phyloP scores from a whole-genome alignment of 2,113 vertebrate species.

The Gyps fulvus region DNA sequence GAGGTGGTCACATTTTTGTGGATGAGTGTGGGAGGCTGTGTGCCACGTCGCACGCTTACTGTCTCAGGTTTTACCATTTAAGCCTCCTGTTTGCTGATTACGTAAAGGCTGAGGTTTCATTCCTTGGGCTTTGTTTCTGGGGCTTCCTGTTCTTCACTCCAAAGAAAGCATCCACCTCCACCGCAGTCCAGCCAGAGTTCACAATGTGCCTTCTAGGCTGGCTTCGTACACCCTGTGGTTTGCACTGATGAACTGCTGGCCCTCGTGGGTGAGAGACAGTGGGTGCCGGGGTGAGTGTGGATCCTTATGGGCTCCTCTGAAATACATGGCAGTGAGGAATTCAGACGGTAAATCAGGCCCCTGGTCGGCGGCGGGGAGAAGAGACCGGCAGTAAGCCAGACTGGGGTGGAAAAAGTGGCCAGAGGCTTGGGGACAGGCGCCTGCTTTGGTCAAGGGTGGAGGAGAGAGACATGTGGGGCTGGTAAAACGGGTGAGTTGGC shows the following conservation, averaged over 20 bases:
- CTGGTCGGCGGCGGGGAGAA: background rate
- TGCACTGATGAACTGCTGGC: background rate
- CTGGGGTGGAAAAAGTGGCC: background rate
- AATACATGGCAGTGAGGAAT: background rate
- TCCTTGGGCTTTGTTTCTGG: background rate
- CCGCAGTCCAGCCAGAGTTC: background rate
- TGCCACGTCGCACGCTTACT: background rate
- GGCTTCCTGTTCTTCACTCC: background rate
- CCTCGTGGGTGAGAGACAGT: background rate
- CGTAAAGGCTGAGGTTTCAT: background rate
- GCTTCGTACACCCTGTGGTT: background rate
- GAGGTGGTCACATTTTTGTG: constrained; percentile 22
- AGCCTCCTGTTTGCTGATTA: background rate
- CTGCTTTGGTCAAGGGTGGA: background rate
- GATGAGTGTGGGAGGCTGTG: background rate
- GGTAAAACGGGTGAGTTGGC: background rate
- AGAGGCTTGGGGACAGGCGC: background rate
- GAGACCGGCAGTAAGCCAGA: background rate
- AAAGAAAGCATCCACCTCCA: background rate
- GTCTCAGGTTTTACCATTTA: background rate
- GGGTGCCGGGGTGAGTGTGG: background rate
- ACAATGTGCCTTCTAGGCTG: background rate
- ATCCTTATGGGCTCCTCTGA: background rate
- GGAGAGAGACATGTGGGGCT: background rate
- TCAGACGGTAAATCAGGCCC: background rate